phyloP scores from a whole-genome alignment of 2,888 invertebrate species.

The Arctia plantaginis region DNA sequence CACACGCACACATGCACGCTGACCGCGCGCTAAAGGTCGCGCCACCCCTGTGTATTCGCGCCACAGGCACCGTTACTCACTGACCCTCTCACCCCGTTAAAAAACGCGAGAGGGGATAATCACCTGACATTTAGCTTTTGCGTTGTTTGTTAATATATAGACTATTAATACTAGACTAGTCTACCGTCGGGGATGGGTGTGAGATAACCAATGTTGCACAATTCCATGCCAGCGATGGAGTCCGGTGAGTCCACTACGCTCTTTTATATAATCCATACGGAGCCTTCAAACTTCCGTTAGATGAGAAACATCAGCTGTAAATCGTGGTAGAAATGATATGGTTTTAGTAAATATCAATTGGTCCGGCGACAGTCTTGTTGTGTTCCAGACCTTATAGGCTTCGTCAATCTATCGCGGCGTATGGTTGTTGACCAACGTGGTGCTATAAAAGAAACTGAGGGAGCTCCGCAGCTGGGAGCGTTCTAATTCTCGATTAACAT shows the following conservation, averaged over 20 bases:
- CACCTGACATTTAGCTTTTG: slow-evolving; percentile 77
- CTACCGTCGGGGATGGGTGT: slow-evolving; percentile 50
- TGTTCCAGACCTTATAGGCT: neutral
- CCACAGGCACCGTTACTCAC: slow-evolving; percentile 58
- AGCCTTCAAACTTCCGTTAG: neutral
- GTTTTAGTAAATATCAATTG: neutral
- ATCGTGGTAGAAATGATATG: no score
- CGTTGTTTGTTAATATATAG: no score
- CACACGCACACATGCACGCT: slow-evolving; percentile 3
- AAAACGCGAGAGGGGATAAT: slow-evolving; percentile 42
- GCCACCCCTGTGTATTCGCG: slow-evolving; percentile 23
- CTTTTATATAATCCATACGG: neutral
- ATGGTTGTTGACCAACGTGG: neutral
- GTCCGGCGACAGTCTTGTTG: neutral
- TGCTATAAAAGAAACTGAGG: neutral
- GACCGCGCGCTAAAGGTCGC: slow-evolving; percentile 48
- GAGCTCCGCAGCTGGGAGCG: neutral
- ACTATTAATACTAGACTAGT: slow-evolving; percentile 60
- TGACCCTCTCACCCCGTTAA: slow-evolving; percentile 28
- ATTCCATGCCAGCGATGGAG: slow-evolving; percentile 62
- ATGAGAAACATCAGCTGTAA: neutral
- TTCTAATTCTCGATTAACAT: neutral
- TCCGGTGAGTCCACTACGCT: slow-evolving; percentile 62
- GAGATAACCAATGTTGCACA: slow-evolving; percentile 34
- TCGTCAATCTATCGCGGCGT: neutral